Base-by-base conservation (phyloP, 1,140 invertebrate species). In the Vollenhovia emeryi region DNA sequence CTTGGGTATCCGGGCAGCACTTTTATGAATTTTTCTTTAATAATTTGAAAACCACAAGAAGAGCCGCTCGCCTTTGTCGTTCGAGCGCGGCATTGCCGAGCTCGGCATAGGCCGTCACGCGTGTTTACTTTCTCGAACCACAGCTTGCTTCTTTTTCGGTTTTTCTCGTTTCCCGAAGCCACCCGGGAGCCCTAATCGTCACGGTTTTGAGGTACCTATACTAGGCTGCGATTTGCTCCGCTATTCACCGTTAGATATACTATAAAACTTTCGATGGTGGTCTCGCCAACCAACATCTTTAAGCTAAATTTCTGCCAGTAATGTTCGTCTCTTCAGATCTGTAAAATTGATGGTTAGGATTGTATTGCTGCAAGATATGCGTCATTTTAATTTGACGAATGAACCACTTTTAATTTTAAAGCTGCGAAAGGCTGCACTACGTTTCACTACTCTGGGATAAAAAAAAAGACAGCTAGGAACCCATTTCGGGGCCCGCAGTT, bases 201-300 rank as follows among this genome's bases (percentile, higher is more conserved):
- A 89, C 69, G 87, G 68, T 82, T 88, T 71, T 62, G 48, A 82
- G 55, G 15, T 73, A 43, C 50, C 48, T 33, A n/a, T 40, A 62
- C 33, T 50, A 59, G 40, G 21, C 69, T 45, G n/a, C 69, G 73
- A 89, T 89, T 89, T 82, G 83, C 66, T 86, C 62, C 86, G 74
- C 83, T 33, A 75, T 66, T 52, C 57, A 52, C 80, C 79, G 55
- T 87, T 83, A 83, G 62, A 3, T 62, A 62, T 71, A 55, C 69
- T 84, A 59, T 40, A 27, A 75, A 52, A 60, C 74, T 87, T 66
- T 57, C 52, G 43, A 55, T 50, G 60, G 27, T 50, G 8, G 24
- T 60, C 11, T 30, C 9, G 55, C 7, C 36, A 8, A 36, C 7
- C 66, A 8, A 45, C 21, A 33, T 13, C 21, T 71, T 62, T 15